These are phyloP conservation scores for Dasyornis broadbenti DNA, from an alignment of 2,113 vertebrate species.

Conservation along the genomic window DNA sequence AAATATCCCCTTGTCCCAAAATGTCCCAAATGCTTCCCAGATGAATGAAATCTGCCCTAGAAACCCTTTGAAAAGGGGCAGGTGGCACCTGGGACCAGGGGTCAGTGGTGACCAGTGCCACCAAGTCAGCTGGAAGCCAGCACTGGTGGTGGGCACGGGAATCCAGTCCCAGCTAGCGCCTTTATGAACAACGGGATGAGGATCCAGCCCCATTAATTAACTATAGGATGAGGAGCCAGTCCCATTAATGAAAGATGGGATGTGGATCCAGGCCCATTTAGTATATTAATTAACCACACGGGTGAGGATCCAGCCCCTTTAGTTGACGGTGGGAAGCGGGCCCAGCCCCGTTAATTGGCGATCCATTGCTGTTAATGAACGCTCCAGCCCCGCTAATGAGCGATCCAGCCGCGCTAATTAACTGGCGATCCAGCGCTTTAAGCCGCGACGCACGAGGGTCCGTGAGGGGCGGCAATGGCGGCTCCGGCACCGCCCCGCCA, in stretches of 20 bases:
- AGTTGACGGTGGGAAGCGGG: too few species aligned
- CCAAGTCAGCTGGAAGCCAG: background rate
- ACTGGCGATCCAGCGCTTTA: too few species aligned
- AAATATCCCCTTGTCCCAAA: accelerated
- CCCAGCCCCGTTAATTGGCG: background rate
- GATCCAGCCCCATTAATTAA: accelerated
- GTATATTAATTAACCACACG: background rate
- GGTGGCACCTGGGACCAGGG: background rate
- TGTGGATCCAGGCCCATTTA: background rate
- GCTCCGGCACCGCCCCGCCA: background rate
- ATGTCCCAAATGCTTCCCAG: background rate
- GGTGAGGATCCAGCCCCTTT: background rate
- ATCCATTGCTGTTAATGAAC: background rate
- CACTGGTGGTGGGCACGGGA: accelerated
- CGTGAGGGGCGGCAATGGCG: background rate
- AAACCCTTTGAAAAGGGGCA: background rate
- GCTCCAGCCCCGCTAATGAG: background rate
- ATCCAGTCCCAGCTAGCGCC: accelerated
- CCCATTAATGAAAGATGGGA: background rate
- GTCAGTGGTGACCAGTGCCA: accelerated
- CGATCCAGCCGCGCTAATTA: background rate
- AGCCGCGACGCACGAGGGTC: background rate
- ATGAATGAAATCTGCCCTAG: accelerated
- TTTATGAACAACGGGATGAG: background rate
- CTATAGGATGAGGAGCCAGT: background rate